Base-by-base conservation (phyloP, 2,888 invertebrate genomes). In the Caenorhabditis afra region DNA sequence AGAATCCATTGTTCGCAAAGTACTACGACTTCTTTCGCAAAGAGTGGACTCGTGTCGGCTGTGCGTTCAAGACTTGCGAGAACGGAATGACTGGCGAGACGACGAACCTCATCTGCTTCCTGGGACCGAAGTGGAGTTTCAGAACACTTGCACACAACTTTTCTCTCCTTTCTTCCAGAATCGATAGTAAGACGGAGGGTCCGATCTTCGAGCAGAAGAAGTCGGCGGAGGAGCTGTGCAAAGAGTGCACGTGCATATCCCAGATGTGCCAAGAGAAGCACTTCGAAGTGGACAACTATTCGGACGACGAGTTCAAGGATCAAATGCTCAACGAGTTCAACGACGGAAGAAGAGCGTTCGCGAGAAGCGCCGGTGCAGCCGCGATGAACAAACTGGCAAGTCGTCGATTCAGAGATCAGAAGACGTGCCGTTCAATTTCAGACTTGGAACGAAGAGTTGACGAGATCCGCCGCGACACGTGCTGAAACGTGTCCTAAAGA, bases 91-190 rank as follows among this genome's bases (percentile, higher is more conserved):
- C 65, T 29, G 53, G 53, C 29, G 65, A 65, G 14, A 53, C 53
- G 14, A 65, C 44, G n/a, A 65, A 65, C 53, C 53, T 65, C 0
- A n/a, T 53, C 7, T 65, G 65, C 20, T 18, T 53, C 29, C 5
- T 65, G 14, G 65, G 65, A 7, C 65, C 65, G n/a, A 65, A 55
- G 65, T 45, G n/a, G n/a, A n/a, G n/a, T n/a, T n/a, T n/a, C n/a
- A n/a, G n/a, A n/a, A n/a, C n/a, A n/a, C n/a, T n/a, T n/a, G n/a
- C n/a, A n/a, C n/a, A n/a, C n/a, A n/a, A n/a, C n/a, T n/a, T n/a
- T n/a, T n/a, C n/a, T n/a, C n/a, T n/a, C n/a, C n/a, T n/a, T 29
- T 29, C 29, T 29, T 29, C 3, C 29, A 29, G 29, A 29, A 5
- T 7, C 29, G 7, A 3, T 29, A 3, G 29, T n/a, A n/a, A n/a